Evolutionary conservation across 2,113 vertebrate genomes (phyloP), one percentile per base, ranked within the genome.

Genomic region (Paramisgurnus dabryanus): DNA sequence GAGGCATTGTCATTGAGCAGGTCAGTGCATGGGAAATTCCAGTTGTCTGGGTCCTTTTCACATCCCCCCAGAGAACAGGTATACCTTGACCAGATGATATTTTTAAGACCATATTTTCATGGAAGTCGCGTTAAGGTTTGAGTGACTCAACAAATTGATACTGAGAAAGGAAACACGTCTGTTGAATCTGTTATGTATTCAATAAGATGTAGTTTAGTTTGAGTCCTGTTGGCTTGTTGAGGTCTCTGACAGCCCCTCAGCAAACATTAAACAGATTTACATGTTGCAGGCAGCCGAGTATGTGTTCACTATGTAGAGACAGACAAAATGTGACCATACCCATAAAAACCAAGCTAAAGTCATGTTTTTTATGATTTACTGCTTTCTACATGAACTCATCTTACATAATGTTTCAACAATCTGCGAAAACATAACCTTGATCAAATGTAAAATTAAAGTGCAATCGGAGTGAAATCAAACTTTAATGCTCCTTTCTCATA

Each of bases 11-110:
- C 92, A 85, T 90, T 87, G 83, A 91, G 93, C 91, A 88, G 91
- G 92, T 91, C 91, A 91, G 93, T 90, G 90, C 94, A 94, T 94
- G 94, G 95, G 95, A 95, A 94, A 91, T 92, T 89, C 64, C 65
- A 50, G 64, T 81, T 58, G 80, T 60, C 68, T 57, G 60, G 11
- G 11, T 40, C 49, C 60, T 63, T 63, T 27, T 60, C 47, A 27
- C 50, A 49, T 58, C 61, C 63, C 27, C 79, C 55, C 70, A 49
- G 65, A 75, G 72, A 55, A 81, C 80, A 81, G 80, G 80, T 81
- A 74, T 63, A 58, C 60, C 13, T 47, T 80, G 58, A 63, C 39
- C 34, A 57, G 79, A 60, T 65, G 34, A 40, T 63, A 61, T 73
- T n/a, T 76, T 65, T 15, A 43, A 15, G 11, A 27, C 34, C 58